phyloP scores from a whole-genome alignment of 2,888 invertebrate genomes.

The Zootermopsis nevadensis region DNA sequence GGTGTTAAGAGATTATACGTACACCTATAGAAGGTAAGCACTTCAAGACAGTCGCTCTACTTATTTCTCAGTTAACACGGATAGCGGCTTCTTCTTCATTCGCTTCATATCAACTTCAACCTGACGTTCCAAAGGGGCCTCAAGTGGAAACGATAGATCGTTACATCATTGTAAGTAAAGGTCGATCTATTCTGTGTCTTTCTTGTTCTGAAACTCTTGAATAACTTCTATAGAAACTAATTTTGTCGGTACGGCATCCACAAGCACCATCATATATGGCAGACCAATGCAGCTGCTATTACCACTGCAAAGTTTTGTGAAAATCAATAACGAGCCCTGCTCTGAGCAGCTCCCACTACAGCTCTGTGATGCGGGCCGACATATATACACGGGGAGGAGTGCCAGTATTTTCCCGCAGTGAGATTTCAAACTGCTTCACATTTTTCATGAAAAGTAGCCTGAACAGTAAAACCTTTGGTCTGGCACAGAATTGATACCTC shows the following conservation, averaged over 20 bases:
- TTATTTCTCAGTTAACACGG: neutral
- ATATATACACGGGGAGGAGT: neutral
- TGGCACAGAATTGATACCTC: neutral
- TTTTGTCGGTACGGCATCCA: conserved; percentile 6
- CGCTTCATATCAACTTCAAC: neutral
- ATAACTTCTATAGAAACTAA: conserved; percentile 41
- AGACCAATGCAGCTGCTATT: conserved; percentile 15
- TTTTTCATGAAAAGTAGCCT: neutral
- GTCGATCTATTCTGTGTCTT: neutral
- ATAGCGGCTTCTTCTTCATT: neutral
- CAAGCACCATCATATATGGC: neutral
- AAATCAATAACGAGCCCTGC: conserved; percentile 26
- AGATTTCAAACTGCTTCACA: neutral
- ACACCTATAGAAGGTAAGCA: neutral
- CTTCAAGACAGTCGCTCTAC: neutral
- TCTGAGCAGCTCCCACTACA: neutral
- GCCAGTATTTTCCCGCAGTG: neutral
- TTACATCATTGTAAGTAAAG: conserved; percentile 4
- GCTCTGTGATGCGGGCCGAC: neutral
- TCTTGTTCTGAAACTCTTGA: neutral
- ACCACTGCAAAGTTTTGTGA: conserved; percentile 16
- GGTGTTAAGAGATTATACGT: neutral
- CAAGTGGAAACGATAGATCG: neutral
- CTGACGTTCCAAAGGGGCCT: neutral
- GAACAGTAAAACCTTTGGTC: neutral